A percentile compares a stretch with the other conserved stretches of the same genome.
phyloP scores from a whole-genome alignment of 2,888 invertebrate species.

The Plemyria rubiginata region DNA sequence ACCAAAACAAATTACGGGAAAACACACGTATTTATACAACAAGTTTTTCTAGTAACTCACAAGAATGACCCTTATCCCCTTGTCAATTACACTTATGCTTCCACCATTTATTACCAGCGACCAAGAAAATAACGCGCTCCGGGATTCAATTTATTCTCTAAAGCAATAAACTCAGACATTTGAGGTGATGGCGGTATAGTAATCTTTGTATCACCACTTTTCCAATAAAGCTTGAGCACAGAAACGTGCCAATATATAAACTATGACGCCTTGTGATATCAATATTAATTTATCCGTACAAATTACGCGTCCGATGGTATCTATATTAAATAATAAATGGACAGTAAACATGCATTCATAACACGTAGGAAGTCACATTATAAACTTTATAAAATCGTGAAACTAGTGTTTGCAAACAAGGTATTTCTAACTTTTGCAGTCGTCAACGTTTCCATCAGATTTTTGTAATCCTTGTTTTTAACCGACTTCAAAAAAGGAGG shows the following conservation, averaged over 20 bases:
- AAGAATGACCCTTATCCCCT: constrained; percentile 22
- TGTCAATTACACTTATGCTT: constrained; percentile 24
- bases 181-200: constrained; percentile 17
- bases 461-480: too few relatives aligned
- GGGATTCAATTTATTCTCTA: constrained; percentile 26
- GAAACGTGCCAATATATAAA: not conserved
- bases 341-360: too few relatives aligned
- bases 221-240: not conserved
- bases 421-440: too few relatives aligned
- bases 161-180: constrained; percentile 22
- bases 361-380: too few relatives aligned
- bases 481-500: too few relatives aligned
- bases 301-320: too few relatives aligned
- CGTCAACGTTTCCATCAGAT: too few relatives aligned
- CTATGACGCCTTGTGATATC: not conserved
- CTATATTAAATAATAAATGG: too few relatives aligned
- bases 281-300: not conserved
- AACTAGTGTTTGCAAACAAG: too few relatives aligned
- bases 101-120: constrained; percentile 16
- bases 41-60: constrained; percentile 1
- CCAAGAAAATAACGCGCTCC: constrained; percentile 15
- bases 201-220: constrained; percentile 4
- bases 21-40: not conserved
- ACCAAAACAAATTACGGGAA: not conserved
- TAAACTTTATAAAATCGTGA: too few relatives aligned